These are phyloP conservation scores for Tipula unca DNA, from an alignment of 2,888 invertebrate species.

Conservation along the genomic window DNA sequence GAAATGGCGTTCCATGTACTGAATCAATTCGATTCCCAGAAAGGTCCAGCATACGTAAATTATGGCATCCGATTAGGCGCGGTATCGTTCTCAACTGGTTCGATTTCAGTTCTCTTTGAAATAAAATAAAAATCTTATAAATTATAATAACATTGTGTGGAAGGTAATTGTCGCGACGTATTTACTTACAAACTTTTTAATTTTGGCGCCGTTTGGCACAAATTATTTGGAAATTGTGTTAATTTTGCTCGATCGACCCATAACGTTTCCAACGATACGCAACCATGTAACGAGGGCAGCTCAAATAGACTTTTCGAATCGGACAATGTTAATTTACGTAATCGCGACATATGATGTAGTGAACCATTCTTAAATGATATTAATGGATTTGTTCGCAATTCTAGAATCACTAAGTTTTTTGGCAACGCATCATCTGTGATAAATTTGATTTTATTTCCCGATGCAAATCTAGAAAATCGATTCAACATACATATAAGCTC, in stretches of 20 bases:
- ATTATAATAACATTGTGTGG: neutral
- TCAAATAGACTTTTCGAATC: conserved; percentile 69
- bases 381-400: conserved; percentile 77
- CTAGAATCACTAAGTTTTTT: conserved; percentile 63
- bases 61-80: conserved; percentile 65
- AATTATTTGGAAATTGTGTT: conserved; percentile 55
- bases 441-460: conserved; percentile 71
- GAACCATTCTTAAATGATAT: conserved; percentile 59
- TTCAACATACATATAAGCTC: neutral
- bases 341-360: conserved; percentile 65
- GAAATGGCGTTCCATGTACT: conserved; percentile 63
- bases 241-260: conserved; percentile 77
- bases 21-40: conserved; percentile 72
- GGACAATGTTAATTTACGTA: conserved; percentile 76
- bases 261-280: conserved; percentile 66
- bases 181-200: conserved; percentile 76
- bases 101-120: conserved; percentile 66
- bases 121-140: neutral
- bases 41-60: conserved; percentile 81
- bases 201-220: conserved; percentile 69
- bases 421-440: conserved; percentile 64
- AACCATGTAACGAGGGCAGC: conserved; percentile 80
- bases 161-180: too few species aligned
- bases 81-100: conserved; percentile 71
- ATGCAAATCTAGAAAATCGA: conserved; percentile 56